Base-by-base conservation (phyloP, 2,888 invertebrate genomes). In the Homarus gammarus region DNA sequence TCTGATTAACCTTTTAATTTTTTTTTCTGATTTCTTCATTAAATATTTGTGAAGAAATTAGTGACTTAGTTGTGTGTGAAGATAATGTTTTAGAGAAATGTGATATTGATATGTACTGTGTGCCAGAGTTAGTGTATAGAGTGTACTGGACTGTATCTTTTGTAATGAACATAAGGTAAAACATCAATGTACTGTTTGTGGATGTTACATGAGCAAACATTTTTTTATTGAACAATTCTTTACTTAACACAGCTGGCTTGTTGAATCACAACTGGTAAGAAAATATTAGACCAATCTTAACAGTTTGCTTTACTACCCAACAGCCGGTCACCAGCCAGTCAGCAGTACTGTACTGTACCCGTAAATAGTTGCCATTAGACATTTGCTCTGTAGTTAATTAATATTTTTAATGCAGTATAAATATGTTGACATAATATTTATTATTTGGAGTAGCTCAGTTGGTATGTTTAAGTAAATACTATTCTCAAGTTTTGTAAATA, bases 221-320 rank as follows among this genome's bases (percentile, higher is more conserved):
- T 56, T 56, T n/a, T n/a, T 12, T 56, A 56, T 56, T 56, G 15
- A 56, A 56, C 8, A 56, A 8, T 56, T 56, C 18, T 56, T 56
- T 56, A 56, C 56, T 56, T 22, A 56, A 56, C 22, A 56, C 56
- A 56, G 56, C 56, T 56, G 56, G 56, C 56, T 56, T 56, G 56
- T 56, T 56, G 56, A 56, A 56, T 56, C 56, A 56, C 3, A 56
- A 56, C 56, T 56, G 56, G 56, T 56, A 56, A 56, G 56, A 56
- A 56, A 18, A 22, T 56, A 56, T 12, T 56, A 56, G 56, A 12
- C 15, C 18, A 56, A 5, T 22, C 22, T 56, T 18, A 56, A 56
- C 56, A 12, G 56, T 56, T 18, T 56, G 56, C 56, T 56, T 56
- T 15, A 56, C 22, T 22, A 56, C 56, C 18, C 22, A 2, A 56